phyloP scores from a whole-genome alignment of 2,888 invertebrate species.

The Heliconius erato region DNA sequence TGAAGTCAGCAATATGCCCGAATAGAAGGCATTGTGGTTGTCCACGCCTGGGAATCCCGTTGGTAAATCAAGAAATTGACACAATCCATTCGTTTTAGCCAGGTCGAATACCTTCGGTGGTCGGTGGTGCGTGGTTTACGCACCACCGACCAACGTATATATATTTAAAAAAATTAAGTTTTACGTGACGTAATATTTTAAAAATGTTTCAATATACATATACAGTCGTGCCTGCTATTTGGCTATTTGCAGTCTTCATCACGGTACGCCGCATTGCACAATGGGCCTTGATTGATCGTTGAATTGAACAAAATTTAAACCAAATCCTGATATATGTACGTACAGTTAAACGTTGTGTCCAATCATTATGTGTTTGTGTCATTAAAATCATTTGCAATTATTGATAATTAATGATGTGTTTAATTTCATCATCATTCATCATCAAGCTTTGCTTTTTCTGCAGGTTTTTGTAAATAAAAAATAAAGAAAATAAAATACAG shows the following conservation, averaged over 20 bases:
- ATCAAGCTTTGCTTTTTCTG: not conserved
- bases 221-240: not conserved
- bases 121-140: no score
- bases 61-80: not conserved
- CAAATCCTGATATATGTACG: constrained; percentile 49
- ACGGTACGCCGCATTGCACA: constrained; percentile 17
- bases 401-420: constrained; percentile 43
- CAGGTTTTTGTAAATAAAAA: not conserved
- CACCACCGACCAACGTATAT: no score
- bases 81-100: no score
- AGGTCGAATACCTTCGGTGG: no score
- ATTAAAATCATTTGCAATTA: constrained; percentile 42
- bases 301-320: constrained; percentile 47
- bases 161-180: no score
- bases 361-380: constrained; percentile 43
- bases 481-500: not conserved
- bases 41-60: not conserved
- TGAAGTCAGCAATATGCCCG: not conserved
- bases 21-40: not conserved
- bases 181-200: no score
- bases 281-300: constrained; percentile 46
- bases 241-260: constrained; percentile 13
- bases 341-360: constrained; percentile 40
- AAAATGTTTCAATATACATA: no score
- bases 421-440: constrained; percentile 29